Base-by-base conservation (phyloP, 2,113 vertebrate species). In the Desmodus rotundus region DNA sequence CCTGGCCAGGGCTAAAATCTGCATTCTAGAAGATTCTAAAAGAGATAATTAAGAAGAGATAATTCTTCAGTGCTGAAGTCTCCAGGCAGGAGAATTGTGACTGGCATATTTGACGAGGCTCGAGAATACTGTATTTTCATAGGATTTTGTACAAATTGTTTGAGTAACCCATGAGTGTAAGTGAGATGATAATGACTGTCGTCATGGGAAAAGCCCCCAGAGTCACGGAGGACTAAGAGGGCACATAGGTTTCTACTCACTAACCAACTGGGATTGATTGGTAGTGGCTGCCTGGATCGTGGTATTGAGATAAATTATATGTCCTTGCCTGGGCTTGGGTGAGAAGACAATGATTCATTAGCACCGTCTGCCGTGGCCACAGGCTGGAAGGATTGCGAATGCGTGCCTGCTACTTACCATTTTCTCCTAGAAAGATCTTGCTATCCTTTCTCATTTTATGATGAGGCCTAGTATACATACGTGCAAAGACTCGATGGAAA, bases 361-460 rank as follows among this genome's bases (percentile, higher is more conserved):
- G 63, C 63, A 77, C 92, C 76, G 80, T 87, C 94, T 95, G 80
- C 70, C 38, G 8, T 14, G 63, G 68, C 50, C 58, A 33, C 61
- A 36, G 41, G 20, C 5, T 5, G 68, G 65, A 28, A 14, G 1
- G 1, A 22, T 31, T 45, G 36, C 41, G 41, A 78, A n/a, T 24
- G 63, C 14, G 12, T 11, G 41, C 31, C 43, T 86, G 38, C 28
- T 89, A 14, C 31, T 82, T 83, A n/a, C 47, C 22, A 52, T 61
- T 92, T 76, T 61, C 81, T 95, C 81, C 88, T 94, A 92, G 88
- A 96, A 96, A 91, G 88, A 89, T 38, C 45, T 58, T 63, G 31
- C 43, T 68, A 56, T 86, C 14, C 38, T 77, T 86, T 76, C 73
- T 89, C 31, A 41, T 65, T 96, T 94, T 84, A 80, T 78, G 73